Conservation (phyloP, 2,888 invertebrate species). For the Theodoxus fluviatilis region DNA sequence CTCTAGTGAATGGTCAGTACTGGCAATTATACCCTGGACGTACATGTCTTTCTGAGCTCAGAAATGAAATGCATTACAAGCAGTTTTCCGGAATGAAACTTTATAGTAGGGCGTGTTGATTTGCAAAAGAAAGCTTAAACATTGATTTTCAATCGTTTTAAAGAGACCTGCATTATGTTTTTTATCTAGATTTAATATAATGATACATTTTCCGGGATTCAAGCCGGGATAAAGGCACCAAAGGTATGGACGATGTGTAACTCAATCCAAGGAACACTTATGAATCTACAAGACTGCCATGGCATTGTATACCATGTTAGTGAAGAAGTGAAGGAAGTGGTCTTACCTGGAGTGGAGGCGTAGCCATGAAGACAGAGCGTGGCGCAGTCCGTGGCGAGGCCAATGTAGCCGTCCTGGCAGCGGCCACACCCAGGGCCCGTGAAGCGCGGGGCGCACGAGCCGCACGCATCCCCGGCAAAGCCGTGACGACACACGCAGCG, state of each 20-base stretch:
- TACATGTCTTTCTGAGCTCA: too few species aligned
- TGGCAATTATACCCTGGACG: too few species aligned
- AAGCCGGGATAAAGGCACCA: too few species aligned
- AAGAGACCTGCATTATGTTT: too few species aligned
- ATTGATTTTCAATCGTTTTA: too few species aligned
- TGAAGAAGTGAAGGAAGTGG: background rate
- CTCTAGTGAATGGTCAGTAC: too few species aligned
- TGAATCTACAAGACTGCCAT: background rate
- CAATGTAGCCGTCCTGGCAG: constrained; percentile 45
- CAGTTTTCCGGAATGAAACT: too few species aligned
- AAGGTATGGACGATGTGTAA: background rate
- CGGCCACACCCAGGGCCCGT: constrained; percentile 38
- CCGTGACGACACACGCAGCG: constrained; percentile 50
- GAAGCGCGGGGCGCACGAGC: constrained; percentile 39
- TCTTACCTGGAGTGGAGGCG: constrained; percentile 41
- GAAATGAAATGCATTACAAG: too few species aligned
- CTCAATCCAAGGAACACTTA: background rate
- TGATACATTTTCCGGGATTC: too few species aligned
- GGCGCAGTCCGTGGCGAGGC: constrained; percentile 45
- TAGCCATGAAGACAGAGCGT: constrained; percentile 46
- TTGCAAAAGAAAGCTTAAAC: too few species aligned
- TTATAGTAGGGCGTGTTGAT: too few species aligned
- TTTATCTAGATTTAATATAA: too few species aligned
- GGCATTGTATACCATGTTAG: background rate
- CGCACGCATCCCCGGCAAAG: constrained; percentile 43